Percentiles rank a stretch among this genome's conserved stretches.
Conservation (phyloP, 2,113 vertebrate genomes). For the Pseudorhombus dupliciocellatus region DNA sequence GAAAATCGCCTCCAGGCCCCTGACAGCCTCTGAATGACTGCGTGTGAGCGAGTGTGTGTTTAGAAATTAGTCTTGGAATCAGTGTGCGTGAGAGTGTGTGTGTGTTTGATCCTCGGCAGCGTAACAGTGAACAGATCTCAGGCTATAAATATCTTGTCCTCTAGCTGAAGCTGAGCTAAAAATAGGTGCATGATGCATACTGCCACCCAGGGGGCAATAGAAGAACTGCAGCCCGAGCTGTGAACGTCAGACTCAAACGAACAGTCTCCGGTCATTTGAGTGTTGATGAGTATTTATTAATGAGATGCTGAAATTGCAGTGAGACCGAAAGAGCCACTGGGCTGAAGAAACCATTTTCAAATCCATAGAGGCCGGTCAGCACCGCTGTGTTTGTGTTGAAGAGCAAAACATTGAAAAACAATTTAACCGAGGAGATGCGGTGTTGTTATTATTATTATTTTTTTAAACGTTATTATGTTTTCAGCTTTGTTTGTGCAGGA, state of each 20-base stretch:
- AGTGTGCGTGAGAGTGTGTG: not conserved
- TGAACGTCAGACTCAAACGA: not conserved
- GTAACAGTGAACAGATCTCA: not conserved
- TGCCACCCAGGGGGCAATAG: not conserved
- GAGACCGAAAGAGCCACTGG: too few relatives aligned
- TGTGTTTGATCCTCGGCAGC: not conserved
- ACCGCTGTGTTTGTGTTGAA: too few relatives aligned
- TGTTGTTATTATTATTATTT: too few relatives aligned
- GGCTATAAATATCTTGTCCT: conserved; percentile 1
- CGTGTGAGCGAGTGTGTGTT: conserved; percentile 3
- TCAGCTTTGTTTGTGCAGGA: not conserved
- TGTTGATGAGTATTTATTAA: too few relatives aligned
- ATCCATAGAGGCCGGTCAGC: too few relatives aligned
- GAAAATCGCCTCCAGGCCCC: conserved; percentile 18
- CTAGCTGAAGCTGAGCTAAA: not conserved
- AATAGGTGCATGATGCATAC: not conserved
- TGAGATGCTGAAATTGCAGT: too few relatives aligned
- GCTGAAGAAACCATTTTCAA: too few relatives aligned
- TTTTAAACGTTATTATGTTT: too few relatives aligned
- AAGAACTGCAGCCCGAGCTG: not conserved
- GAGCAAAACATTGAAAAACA: too few relatives aligned
- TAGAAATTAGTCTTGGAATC: conserved; percentile 5
- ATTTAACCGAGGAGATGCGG: too few relatives aligned
- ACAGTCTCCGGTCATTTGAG: too few relatives aligned
- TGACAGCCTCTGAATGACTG: conserved; percentile 41